Base-by-base conservation (phyloP, 2,113 vertebrate genomes). In the Chelonoidis abingdonii region DNA sequence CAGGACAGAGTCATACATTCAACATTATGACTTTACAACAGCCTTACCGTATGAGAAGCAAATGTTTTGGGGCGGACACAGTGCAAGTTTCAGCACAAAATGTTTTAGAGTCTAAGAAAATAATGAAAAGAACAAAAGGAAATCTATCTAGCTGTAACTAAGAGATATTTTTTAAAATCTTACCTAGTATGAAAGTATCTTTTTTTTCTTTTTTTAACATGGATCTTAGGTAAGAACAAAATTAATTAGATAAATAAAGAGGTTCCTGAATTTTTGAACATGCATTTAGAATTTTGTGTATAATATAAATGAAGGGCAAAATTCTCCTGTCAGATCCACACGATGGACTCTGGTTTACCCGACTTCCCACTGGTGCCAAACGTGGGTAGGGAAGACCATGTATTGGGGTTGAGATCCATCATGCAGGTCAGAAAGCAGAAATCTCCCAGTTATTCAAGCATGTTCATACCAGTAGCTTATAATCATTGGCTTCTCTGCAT, bases 261-360 rank as follows among this genome's bases (percentile, higher is more conserved):
- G 2, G 53, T 49, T 57, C 21, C 82, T 80, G 83, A 47, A 11
- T 21, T 24, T 29, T 12, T 38, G 41, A 47, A 9, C 17, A n/a
- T 19, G 80, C 38, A 13, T 41, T 44, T 5, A 35, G 10, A 54
- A 16, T 2, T 25, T n/a, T 22, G 41, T 56, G 3, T 12, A 22
- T 10, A 21, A 2, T 0, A 2, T 2, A 82, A n/a, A n/a, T 2
- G 2, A 31, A 41, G 1, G 1, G 41, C 8, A 22, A 47, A 75
- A 16, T 35, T 5, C 47, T 5, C 3, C 24, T 53, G 8, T 10
- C 0, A 1, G 44, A 14, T 13, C 0, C 4, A 1, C 4, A 29
- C 1, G 1, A 2, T 1, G 54, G 6, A 24, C 10, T 22, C 52
- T 1, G 59, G 29, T 52, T 47, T 2, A 1, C 8, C 31, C 10